Evolutionary conservation across 2,888 invertebrate genomes (phyloP).

Genomic region (Lepidonotus clava): DNA sequence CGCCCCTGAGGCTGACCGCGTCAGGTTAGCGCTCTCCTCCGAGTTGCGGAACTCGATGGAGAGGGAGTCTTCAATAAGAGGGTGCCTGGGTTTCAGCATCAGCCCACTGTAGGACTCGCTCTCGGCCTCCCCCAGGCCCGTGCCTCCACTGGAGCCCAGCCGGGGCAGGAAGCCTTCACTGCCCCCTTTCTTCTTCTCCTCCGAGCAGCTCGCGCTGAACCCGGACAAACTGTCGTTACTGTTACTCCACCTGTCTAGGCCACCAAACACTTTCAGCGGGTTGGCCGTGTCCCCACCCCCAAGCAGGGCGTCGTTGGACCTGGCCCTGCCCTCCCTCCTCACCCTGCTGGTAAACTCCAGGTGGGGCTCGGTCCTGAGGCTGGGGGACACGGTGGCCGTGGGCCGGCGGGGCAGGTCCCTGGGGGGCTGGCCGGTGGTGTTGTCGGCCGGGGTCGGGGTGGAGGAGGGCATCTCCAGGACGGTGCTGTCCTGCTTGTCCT

Average conservation of each 20-base stretch:
- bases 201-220: not conserved
- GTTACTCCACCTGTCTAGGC: not conserved
- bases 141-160: not conserved
- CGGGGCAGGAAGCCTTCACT: slow-evolving; percentile 33
- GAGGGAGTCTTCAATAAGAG: slow-evolving; percentile 21
- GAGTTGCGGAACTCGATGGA: slow-evolving; percentile 46
- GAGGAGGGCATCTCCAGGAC: slow-evolving; percentile 40
- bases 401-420: not conserved
- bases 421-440: not conserved
- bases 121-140: not conserved
- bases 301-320: not conserved
- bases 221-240: not conserved
- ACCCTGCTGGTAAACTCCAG: too few species aligned
- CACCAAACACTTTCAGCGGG: slow-evolving; percentile 5
- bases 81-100: not conserved
- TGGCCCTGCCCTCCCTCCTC: not conserved
- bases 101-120: slow-evolving; percentile 61
- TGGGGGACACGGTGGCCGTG: not conserved
- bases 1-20: not conserved
- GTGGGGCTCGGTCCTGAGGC: not conserved
- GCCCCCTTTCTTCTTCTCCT: not conserved
- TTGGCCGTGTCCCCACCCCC: slow-evolving; percentile 36
- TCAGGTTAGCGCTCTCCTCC: not conserved
- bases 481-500: slow-evolving; percentile 87
- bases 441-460: not conserved